Base-by-base conservation (phyloP, 2,888 invertebrate species). In the Tipula lateralis region DNA sequence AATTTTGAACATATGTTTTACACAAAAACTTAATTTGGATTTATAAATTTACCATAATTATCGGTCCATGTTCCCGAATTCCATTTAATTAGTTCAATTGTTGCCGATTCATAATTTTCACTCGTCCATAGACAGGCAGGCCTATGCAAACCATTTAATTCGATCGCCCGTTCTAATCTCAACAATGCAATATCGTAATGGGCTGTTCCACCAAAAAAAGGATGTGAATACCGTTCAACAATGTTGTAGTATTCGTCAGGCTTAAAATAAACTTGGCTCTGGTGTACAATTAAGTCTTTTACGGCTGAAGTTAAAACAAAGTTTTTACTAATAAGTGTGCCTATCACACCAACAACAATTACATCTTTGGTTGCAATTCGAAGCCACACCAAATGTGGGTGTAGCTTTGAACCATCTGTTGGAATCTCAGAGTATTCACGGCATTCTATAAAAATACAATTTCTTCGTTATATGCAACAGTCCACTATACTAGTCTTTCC, bases 361-460 rank as follows among this genome's bases (percentile, higher is more conserved):
- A 82, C 13, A 30, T 30, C 13, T 82, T 82, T 30, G 16, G 82
- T 82, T 82, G 82, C 82, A 30, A 82, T 82, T 13, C 82, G 29
- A 6, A 82, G 16, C 82, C 82, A 82, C 7, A 82, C 29, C 30
- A 82, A 30, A 30, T 82, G 82, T 1, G 82, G 82, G 5, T 82
- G 32, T n/a, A 30, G n/a, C 30, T 30, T 30, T 7, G 12, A 9
- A 6, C 9, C 9, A 66, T 9, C 24, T 30, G 30, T n/a, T 82
- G 30, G n/a, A 13, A 82, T 30, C 2, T 1, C 9, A 0, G 82
- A 82, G n/a, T 82, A 82, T 30, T 82, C 82, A n/a, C 7, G 82
- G n/a, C 82, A 82, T 82, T 82, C 82, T 82, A n/a, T n/a, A 44
- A 16, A 44, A 44, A n/a, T n/a, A n/a, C n/a, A n/a, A n/a, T n/a